Evolutionary conservation across 2,797 vertebrate genomes (phyloP), one percentile per base, ranked within the genome.

Genomic region (Halcyon smyrnensis): DNA sequence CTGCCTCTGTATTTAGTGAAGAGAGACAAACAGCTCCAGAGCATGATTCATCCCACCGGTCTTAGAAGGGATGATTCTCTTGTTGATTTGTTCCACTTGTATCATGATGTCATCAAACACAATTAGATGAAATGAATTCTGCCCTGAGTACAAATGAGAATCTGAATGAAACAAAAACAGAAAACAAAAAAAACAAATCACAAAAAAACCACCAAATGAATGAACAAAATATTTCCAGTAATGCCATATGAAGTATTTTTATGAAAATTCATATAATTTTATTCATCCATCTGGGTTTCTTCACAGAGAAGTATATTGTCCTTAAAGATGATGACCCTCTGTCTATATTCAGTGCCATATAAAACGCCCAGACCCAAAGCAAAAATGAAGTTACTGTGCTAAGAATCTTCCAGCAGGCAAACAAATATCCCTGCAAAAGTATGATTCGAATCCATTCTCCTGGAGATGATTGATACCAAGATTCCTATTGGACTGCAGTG

Each of bases 71-170:
- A 25, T 71, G 53, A 78, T 84, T 73, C 25, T 88, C 62, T 81
- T 75, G 57, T 62, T 93, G 73, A 73, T 73, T 86, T 78, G 11
- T 48, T 93, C 24, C 43, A 36, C 43, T 92, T 84, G 28, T 13
- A 85, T 25, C 8, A 14, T 88, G 80, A 94, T 81, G 69, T 81
- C 87, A 91, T 37, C 73, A 95, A 89, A 76, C 28, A 81, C 25
- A 70, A 23, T 57, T 21, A 84, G 28, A 23, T 77, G 23, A 95
- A 91, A 83, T 68, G 0, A 74, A 6, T 89, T 85, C 27, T 80
- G 34, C 16, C 10, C 41, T 43, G 23, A 79, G n/a, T 64, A 82
- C 8, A 89, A 87, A 83, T 51, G 16, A 93, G 48, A 83, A 70
- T 8, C 17, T 77, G 32, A 12, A 45, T 48, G 50, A 79, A 93